Conservation (phyloP, 1,140 invertebrate species). For the Halesus radiatus region DNA sequence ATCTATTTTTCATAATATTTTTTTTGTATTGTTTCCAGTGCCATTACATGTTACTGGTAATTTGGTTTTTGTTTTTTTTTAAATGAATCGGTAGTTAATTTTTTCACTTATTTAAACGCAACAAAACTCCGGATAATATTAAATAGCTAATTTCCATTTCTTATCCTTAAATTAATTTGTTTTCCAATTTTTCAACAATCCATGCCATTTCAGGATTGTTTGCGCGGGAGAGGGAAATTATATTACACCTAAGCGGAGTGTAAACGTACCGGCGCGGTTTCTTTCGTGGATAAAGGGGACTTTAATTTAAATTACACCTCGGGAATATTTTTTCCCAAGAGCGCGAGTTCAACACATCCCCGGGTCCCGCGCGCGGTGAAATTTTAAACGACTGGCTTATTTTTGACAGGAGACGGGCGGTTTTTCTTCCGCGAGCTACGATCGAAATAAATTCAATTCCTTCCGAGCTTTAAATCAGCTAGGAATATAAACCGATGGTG, state of each 20-base stretch:
- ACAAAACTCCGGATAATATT: too few relatives aligned
- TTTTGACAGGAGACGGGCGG: constrained; percentile 10
- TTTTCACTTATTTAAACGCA: too few relatives aligned
- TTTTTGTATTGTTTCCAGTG: too few relatives aligned
- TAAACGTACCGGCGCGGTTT: neutral
- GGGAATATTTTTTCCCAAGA: constrained; percentile 3
- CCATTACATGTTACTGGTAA: too few relatives aligned
- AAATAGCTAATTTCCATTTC: too few relatives aligned
- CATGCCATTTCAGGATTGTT: neutral
- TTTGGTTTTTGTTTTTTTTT: too few relatives aligned
- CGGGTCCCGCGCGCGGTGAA: neutral
- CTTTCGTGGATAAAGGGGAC: neutral
- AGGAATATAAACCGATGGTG: too few relatives aligned
- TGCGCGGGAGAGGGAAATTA: neutral
- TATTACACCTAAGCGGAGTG: constrained; percentile 5
- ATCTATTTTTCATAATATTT: too few relatives aligned
- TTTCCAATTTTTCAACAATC: too few relatives aligned
- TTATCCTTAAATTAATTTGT: too few relatives aligned
- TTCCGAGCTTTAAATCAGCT: neutral
- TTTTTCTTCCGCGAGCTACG: neutral
- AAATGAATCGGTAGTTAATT: too few relatives aligned
- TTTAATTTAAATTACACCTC: constrained; percentile 28
- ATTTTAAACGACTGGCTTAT: constrained; percentile 6
- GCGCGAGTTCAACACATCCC: neutral
- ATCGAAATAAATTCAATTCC: constrained; percentile 16